phyloP scores from a whole-genome alignment of 2,888 invertebrate species.

The Eupithecia dodoneata region DNA sequence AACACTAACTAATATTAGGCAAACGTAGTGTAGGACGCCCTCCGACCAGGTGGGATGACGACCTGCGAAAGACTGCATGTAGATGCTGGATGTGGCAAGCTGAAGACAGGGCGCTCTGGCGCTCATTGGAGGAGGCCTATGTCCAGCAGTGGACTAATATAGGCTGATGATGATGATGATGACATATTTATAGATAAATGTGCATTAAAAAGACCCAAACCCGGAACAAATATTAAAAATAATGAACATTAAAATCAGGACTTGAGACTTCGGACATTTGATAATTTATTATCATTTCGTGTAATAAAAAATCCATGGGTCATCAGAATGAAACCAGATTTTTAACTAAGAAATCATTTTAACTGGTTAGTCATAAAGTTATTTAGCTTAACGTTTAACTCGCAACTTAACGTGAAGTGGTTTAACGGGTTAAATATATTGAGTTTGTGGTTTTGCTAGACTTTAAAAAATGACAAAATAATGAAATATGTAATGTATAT shows the following conservation, averaged over 20 bases:
- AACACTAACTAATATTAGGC: no score
- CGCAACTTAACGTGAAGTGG: conserved; percentile 13
- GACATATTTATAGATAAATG: no score
- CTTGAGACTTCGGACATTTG: not conserved
- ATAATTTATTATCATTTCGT: conserved; percentile 16
- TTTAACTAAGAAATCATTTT: conserved; percentile 26
- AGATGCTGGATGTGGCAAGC: no score
- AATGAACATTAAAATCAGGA: not conserved
- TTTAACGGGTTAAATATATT: not conserved
- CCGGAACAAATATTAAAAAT: not conserved
- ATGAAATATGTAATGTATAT: no score
- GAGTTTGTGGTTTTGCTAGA: not conserved
- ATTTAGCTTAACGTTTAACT: conserved; percentile 20
- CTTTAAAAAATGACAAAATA: not conserved
- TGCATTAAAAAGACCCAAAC: no score
- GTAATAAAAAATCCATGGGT: conserved; percentile 16
- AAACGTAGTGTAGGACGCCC: no score
- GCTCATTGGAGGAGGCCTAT: no score
- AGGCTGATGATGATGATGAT: no score
- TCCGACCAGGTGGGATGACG: no score
- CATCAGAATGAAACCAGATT: conserved; percentile 20
- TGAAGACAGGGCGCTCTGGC: no score
- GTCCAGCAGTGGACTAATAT: no score
- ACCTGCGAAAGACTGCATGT: no score
- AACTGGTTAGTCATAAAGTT: conserved; percentile 23